These are phyloP conservation scores for Trachythela sp. DNA, from an alignment of 64 coral and sea anemone species.

Conservation along the genomic window DNA sequence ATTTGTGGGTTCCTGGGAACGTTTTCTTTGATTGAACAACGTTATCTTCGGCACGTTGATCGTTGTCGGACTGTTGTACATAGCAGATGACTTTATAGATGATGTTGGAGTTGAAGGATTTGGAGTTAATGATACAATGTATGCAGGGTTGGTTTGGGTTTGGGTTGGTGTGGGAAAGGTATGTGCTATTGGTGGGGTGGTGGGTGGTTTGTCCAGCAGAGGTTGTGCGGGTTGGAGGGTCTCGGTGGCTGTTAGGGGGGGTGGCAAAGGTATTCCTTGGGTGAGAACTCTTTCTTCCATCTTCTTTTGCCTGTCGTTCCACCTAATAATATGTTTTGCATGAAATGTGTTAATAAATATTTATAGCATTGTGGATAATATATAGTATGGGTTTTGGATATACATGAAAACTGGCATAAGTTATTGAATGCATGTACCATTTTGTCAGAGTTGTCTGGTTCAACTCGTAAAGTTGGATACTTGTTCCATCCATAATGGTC, in stretches of 20 bases:
- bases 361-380: no score
- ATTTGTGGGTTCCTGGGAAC: background rate
- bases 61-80: background rate
- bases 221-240: background rate
- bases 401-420: no score
- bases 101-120: background rate
- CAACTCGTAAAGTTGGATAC: no score
- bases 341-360: background rate
- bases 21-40: background rate
- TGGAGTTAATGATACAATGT: background rate
- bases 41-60: background rate
- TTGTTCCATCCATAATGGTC: no score
- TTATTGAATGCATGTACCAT: no score
- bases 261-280: background rate
- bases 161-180: background rate
- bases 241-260: background rate
- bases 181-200: background rate
- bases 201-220: background rate
- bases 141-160: background rate
- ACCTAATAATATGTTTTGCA: background rate
- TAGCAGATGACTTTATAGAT: background rate
- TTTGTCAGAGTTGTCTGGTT: no score
- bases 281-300: background rate
- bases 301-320: background rate
- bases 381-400: no score